phyloP scores from a whole-genome alignment of 2,888 invertebrate genomes.

The Diplolepis rosae region DNA sequence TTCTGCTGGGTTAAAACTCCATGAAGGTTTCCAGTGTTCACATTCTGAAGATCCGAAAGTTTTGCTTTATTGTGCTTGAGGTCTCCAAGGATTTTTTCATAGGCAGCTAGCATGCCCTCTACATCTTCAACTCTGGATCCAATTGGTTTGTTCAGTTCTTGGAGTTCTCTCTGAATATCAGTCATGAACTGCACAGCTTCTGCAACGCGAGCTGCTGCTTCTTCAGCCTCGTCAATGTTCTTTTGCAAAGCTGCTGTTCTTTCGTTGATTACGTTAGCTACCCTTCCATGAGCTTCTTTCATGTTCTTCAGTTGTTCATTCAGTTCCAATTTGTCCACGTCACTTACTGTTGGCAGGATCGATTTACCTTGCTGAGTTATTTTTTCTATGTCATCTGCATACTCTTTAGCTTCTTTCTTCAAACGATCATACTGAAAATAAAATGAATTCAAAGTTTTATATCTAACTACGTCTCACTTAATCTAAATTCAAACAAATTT shows the following conservation, averaged over 20 bases:
- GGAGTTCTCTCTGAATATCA: constrained; percentile 87
- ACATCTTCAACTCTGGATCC: constrained; percentile 93
- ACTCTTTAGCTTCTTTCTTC: constrained; percentile 82
- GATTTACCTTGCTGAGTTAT: constrained; percentile 87
- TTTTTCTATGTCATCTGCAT: constrained; percentile 83
- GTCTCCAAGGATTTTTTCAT: constrained; percentile 85
- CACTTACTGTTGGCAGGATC: constrained; percentile 86
- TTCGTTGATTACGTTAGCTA: constrained; percentile 85
- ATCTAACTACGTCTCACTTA: too few relatives aligned
- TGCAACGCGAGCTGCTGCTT: constrained; percentile 86
- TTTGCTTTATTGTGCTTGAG: constrained; percentile 86
- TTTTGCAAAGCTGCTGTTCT: constrained; percentile 83
- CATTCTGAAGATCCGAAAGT: constrained; percentile 84
- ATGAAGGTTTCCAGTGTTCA: constrained; percentile 86
- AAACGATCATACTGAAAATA: constrained; percentile 81
- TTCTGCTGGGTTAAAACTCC: constrained; percentile 88
- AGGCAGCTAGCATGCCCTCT: constrained; percentile 85
- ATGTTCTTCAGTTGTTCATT: constrained; percentile 87
- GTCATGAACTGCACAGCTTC: constrained; percentile 87
- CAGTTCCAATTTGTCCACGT: constrained; percentile 88
- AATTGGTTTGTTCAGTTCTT: constrained; percentile 88
- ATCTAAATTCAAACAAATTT: too few relatives aligned
- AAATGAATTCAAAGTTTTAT: too few relatives aligned
- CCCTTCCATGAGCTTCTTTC: constrained; percentile 85
- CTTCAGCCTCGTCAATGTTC: constrained; percentile 87